Evolutionary conservation across 2,797 vertebrate species (phyloP).

Genomic region (Pseudomugil gertrudae): DNA sequence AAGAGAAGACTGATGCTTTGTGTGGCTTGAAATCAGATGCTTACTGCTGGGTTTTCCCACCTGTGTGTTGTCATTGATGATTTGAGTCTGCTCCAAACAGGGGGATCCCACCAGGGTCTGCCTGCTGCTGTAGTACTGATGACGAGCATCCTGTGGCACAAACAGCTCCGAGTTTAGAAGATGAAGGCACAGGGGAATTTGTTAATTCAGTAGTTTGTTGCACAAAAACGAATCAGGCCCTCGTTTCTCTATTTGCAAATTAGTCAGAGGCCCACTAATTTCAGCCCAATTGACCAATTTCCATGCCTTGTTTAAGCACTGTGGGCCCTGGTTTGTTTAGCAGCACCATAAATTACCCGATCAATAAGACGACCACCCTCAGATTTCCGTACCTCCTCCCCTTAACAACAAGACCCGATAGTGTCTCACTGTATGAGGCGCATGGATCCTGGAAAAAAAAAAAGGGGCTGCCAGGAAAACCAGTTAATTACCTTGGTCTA

Average conservation of each 20-base stretch:
- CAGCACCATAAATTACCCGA: slow-evolving; percentile 76
- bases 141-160: slow-evolving; percentile 75
- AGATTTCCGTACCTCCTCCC: slow-evolving; percentile 64
- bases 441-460: slow-evolving; percentile 51
- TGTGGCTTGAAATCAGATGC: slow-evolving; percentile 5
- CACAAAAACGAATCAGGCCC: neutral
- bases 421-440: slow-evolving; percentile 72
- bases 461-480: slow-evolving; percentile 55
- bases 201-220: slow-evolving; percentile 9
- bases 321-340: slow-evolving; percentile 54
- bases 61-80: slow-evolving; percentile 56
- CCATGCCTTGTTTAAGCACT: slow-evolving; percentile 73
- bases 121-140: slow-evolving; percentile 86
- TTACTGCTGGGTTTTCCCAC: slow-evolving; percentile 41
- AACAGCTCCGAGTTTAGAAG: slow-evolving; percentile 13
- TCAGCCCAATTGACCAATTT: slow-evolving; percentile 70
- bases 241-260: slow-evolving; percentile 32
- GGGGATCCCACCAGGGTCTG: slow-evolving; percentile 82
- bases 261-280: slow-evolving; percentile 57
- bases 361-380: slow-evolving; percentile 77
- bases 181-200: neutral
- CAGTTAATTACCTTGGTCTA: slow-evolving; percentile 77
- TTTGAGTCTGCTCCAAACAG: slow-evolving; percentile 58
- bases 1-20: neutral
- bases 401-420: slow-evolving; percentile 61